Conservation (phyloP, 1,140 invertebrate genomes). For the Scaptomyza pallida region DNA sequence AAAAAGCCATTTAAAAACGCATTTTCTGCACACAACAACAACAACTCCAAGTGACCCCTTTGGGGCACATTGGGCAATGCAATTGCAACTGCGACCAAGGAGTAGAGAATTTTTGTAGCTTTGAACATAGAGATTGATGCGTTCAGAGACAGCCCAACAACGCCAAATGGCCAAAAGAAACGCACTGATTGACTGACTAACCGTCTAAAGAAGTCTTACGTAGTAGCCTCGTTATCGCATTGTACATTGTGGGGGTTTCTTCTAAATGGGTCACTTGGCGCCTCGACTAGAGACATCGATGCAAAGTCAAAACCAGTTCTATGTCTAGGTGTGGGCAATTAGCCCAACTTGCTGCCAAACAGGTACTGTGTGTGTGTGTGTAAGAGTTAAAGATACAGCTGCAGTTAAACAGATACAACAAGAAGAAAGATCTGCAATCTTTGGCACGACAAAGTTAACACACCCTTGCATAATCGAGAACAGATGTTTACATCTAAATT, state of each 20-base stretch:
- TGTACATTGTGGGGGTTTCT: slow-evolving; percentile 11
- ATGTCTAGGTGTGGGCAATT: slow-evolving; percentile 51
- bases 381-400: slow-evolving; percentile 2
- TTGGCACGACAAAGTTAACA: not conserved
- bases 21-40: slow-evolving; percentile 66
- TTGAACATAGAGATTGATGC: slow-evolving; percentile 67
- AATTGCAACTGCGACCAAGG: slow-evolving; percentile 45
- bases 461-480: not conserved
- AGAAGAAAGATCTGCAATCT: slow-evolving; percentile 1
- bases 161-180: slow-evolving; percentile 8
- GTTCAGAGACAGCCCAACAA: slow-evolving; percentile 71
- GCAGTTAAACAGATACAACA: slow-evolving; percentile 1
- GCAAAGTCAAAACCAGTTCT: slow-evolving; percentile 58
- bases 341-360: slow-evolving; percentile 13
- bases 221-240: slow-evolving; percentile 24
- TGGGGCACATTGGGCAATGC: slow-evolving; percentile 35
- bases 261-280: slow-evolving; percentile 73
- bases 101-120: slow-evolving; percentile 11
- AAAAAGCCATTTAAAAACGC: slow-evolving; percentile 83
- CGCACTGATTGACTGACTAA: slow-evolving; percentile 6
- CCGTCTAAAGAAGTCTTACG: slow-evolving; percentile 15
- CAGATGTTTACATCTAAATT: not conserved
- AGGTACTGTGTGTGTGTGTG: slow-evolving; percentile 3
- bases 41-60: slow-evolving; percentile 48
- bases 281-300: slow-evolving; percentile 36